Conservation (phyloP, 2,888 invertebrate genomes). For the Erynnis tages region DNA sequence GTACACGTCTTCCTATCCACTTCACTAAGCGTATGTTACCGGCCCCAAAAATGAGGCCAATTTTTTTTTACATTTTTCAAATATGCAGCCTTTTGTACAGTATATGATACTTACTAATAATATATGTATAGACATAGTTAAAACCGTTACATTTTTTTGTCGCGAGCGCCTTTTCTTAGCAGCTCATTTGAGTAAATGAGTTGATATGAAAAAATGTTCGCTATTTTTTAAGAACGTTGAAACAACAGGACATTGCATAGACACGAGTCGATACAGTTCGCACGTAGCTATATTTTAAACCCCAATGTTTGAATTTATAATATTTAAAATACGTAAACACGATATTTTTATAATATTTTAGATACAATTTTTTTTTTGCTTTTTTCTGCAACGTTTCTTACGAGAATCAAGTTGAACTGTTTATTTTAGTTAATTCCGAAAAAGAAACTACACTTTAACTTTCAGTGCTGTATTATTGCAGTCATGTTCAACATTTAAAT, state of each 20-base stretch:
- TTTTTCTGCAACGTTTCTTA: constrained; percentile 44
- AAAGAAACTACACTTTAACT: constrained; percentile 60
- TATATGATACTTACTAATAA: constrained; percentile 77
- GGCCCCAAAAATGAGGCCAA: constrained; percentile 69
- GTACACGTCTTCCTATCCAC: constrained; percentile 68
- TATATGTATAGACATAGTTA: constrained; percentile 77
- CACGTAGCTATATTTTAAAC: constrained; percentile 61
- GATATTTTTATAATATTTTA: constrained; percentile 47
- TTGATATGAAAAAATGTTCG: constrained; percentile 47
- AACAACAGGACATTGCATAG: constrained; percentile 62
- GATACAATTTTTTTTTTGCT: constrained; percentile 45
- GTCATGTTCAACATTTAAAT: constrained; percentile 23
- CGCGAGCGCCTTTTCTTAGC: constrained; percentile 48
- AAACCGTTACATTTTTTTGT: constrained; percentile 68
- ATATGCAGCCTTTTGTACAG: constrained; percentile 77
- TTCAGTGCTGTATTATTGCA: constrained; percentile 14
- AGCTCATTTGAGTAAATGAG: constrained; percentile 30
- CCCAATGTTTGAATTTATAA: constrained; percentile 56
- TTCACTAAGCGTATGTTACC: constrained; percentile 79
- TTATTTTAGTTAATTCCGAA: constrained; percentile 43
- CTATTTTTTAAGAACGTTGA: constrained; percentile 56
- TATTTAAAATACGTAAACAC: constrained; percentile 58
- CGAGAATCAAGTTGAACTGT: constrained; percentile 33
- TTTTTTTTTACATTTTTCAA: constrained; percentile 74
- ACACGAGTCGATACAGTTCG: constrained; percentile 56